phyloP scores from a whole-genome alignment of 2,113 vertebrate genomes.

The Chinchilla lanigera region DNA sequence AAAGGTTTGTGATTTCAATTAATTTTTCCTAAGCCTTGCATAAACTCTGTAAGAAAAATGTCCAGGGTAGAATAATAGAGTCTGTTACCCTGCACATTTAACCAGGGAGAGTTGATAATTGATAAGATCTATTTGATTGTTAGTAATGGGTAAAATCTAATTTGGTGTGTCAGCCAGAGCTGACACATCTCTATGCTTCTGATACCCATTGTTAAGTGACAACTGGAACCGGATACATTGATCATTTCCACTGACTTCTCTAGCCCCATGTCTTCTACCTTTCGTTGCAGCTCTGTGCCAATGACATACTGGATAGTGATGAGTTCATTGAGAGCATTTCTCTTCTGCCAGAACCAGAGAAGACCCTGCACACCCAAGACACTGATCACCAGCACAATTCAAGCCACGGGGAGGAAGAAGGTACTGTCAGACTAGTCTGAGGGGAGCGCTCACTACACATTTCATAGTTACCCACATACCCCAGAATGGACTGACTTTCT shows the following conservation, averaged over 20 bases:
- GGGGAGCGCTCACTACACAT: background rate
- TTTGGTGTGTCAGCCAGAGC: background rate
- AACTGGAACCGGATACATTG: background rate
- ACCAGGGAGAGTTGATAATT: background rate
- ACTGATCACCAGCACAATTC: constrained; percentile 87
- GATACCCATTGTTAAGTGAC: constrained; percentile 38
- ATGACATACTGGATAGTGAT: constrained; percentile 91
- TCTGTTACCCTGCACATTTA: background rate
- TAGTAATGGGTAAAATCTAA: background rate
- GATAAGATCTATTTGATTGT: background rate
- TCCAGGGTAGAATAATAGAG: background rate
- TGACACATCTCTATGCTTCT: background rate
- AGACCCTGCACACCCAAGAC: constrained; percentile 90
- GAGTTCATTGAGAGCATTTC: constrained; percentile 95
- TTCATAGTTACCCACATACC: background rate
- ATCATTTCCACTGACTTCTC: background rate
- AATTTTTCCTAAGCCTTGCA: constrained; percentile 40
- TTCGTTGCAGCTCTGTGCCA: constrained; percentile 93
- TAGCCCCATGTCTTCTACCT: background rate
- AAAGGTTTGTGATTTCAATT: constrained; percentile 46
- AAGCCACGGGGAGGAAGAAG: constrained; percentile 87
- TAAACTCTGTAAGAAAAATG: background rate
- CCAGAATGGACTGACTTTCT: background rate
- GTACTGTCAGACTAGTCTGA: constrained; percentile 74
- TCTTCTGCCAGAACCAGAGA: constrained; percentile 92